Evolutionary conservation across 2,888 invertebrate genomes (phyloP).

Genomic region (Drosophila putrida): DNA sequence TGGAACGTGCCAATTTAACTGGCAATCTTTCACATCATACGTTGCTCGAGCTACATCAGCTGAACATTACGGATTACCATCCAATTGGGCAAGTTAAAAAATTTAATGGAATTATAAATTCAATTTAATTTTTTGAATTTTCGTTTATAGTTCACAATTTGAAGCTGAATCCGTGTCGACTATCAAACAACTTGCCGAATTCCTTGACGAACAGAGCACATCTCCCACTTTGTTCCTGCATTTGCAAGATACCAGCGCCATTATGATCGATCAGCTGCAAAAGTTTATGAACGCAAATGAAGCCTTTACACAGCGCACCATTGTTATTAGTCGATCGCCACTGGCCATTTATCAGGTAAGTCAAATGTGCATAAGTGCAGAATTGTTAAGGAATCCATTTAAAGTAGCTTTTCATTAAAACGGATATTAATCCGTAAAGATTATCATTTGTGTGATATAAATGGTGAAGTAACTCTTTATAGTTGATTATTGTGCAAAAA

Average conservation of each 20-base stretch:
- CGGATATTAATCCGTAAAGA: no score
- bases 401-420: no score
- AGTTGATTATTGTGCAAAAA: no score
- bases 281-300: slow-evolving; percentile 75
- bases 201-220: slow-evolving; percentile 75
- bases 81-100: slow-evolving; percentile 81
- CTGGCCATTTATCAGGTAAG: slow-evolving; percentile 84
- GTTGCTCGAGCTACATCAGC: slow-evolving; percentile 81
- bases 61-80: slow-evolving; percentile 84
- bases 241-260: slow-evolving; percentile 82
- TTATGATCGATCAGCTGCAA: slow-evolving; percentile 82
- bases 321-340: slow-evolving; percentile 84
- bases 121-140: no score
- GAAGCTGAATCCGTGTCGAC: slow-evolving; percentile 83
- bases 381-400: no score
- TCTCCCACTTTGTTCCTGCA: slow-evolving; percentile 83
- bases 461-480: no score
- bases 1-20: slow-evolving; percentile 82
- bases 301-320: slow-evolving; percentile 80
- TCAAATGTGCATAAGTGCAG: not conserved
- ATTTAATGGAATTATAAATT: no score
- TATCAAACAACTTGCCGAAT: slow-evolving; percentile 80
- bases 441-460: no score
- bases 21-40: slow-evolving; percentile 75
- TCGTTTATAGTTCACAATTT: slow-evolving; percentile 79